These are phyloP conservation scores for Rhynchonycteris naso DNA, from an alignment of 2,797 vertebrate species.

Conservation along the genomic window DNA sequence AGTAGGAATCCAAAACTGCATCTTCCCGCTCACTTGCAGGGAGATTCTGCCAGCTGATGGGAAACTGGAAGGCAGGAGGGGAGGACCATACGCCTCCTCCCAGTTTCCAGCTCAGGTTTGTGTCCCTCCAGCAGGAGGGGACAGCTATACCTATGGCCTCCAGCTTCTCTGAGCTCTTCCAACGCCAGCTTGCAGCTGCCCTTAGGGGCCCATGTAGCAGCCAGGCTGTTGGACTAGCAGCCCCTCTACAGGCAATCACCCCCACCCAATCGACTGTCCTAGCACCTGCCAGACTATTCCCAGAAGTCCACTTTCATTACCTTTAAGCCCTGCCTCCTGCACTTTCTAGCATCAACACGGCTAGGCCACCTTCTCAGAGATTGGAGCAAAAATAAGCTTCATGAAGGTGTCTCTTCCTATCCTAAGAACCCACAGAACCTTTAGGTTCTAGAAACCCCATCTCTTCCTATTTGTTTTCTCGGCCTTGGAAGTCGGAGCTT, in stretches of 20 bases:
- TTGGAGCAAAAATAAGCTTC: background rate
- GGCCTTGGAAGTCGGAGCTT: background rate
- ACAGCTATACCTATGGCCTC: background rate
- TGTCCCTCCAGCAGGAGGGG: background rate
- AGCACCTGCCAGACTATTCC: background rate
- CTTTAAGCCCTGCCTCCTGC: background rate
- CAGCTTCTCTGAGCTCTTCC: background rate
- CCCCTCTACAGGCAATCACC: background rate
- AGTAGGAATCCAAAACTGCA: background rate
- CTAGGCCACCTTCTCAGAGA: background rate
- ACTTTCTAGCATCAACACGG: background rate
- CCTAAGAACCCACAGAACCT: background rate
- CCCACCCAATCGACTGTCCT: background rate
- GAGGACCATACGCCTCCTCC: fast-evolving
- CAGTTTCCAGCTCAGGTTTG: background rate
- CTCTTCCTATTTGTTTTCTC: background rate
- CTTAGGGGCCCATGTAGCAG: background rate
- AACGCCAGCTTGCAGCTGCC: background rate
- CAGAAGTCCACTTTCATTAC: background rate
- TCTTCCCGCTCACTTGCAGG: background rate
- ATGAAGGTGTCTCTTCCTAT: background rate
- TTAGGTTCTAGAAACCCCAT: background rate
- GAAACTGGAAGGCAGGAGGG: background rate
- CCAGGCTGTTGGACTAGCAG: background rate
- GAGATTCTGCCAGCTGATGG: background rate